A percentile compares a stretch with the other conserved stretches of the same genome.
Evolutionary conservation across 23 tunicate genomes (phyloP).

Genomic region (Botrylloides violaceus): DNA sequence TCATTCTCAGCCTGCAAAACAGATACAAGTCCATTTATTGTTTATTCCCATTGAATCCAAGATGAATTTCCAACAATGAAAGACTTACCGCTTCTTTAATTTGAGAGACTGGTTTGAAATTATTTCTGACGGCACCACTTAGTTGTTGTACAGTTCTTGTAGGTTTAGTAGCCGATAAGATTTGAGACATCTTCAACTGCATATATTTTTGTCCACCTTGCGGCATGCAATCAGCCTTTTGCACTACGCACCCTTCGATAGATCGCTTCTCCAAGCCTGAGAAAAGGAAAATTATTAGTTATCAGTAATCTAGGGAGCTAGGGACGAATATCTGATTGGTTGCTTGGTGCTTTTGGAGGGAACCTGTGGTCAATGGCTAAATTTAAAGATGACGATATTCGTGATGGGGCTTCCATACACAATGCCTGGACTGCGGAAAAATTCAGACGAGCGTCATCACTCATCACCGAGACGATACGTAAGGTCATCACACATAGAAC

Average conservation of each 20-base stretch:
- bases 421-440: too few species aligned
- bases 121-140: conserved; percentile 36
- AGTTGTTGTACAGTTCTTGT: conserved; percentile 55
- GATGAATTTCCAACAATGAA: not conserved
- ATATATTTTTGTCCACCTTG: conserved; percentile 59
- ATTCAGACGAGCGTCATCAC: too few species aligned
- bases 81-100: conserved; percentile 53
- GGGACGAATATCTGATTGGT: too few species aligned
- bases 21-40: too few species aligned
- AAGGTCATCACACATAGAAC: not conserved
- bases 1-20: conserved; percentile 35
- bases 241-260: conserved; percentile 86
- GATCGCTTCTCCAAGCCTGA: conserved; percentile 41
- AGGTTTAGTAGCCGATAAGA: conserved; percentile 55
- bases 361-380: too few species aligned
- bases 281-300: not conserved
- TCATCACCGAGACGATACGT: too few species aligned
- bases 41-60: too few species aligned
- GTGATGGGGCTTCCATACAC: too few species aligned
- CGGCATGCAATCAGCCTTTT: conserved; percentile 87
- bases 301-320: too few species aligned
- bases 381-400: too few species aligned
- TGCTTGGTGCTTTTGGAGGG: too few species aligned
- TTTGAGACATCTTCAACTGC: conserved; percentile 64
- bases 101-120: conserved; percentile 52